A percentile compares a stretch with the other conserved stretches of the same genome.
Conservation (phyloP, 1,140 invertebrate genomes). For the Littorina saxatilis region DNA sequence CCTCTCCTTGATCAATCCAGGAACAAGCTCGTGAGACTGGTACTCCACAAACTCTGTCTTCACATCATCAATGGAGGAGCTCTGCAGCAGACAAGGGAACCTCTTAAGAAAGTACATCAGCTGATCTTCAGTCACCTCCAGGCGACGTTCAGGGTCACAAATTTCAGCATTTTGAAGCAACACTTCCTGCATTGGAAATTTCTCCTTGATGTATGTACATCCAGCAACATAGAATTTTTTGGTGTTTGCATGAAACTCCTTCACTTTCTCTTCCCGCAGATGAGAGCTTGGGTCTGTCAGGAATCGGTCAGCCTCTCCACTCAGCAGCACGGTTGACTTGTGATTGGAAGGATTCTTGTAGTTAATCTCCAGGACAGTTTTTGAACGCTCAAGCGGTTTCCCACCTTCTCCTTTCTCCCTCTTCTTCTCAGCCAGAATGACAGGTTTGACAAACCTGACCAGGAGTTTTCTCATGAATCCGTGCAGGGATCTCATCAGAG, state of each 20-base stretch:
- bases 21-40: neutral
- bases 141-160: slow-evolving; percentile 17
- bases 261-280: neutral
- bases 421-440: neutral
- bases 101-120: slow-evolving; percentile 35
- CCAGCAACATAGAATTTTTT: neutral
- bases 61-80: neutral
- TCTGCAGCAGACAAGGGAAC: slow-evolving; percentile 37
- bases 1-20: slow-evolving; percentile 11
- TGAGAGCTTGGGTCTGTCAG: neutral
- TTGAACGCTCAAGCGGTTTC: neutral
- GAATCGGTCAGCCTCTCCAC: slow-evolving; percentile 11
- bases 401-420: neutral
- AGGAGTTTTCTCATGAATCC: slow-evolving; percentile 39
- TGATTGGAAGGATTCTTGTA: too few species aligned
- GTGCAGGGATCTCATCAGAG: neutral
- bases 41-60: slow-evolving; percentile 25
- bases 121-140: neutral
- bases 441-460: slow-evolving; percentile 37
- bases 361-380: neutral
- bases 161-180: slow-evolving; percentile 46
- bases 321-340: neutral
- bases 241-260: neutral
- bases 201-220: neutral
- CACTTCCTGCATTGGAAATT: slow-evolving; percentile 35